Percentiles rank a stretch among this genome's conserved stretches.
These are phyloP conservation scores for Diacarnus erythraeanus DNA, from an alignment of 37 sponge, comb jelly and placozoan species.

Conservation along the genomic window DNA sequence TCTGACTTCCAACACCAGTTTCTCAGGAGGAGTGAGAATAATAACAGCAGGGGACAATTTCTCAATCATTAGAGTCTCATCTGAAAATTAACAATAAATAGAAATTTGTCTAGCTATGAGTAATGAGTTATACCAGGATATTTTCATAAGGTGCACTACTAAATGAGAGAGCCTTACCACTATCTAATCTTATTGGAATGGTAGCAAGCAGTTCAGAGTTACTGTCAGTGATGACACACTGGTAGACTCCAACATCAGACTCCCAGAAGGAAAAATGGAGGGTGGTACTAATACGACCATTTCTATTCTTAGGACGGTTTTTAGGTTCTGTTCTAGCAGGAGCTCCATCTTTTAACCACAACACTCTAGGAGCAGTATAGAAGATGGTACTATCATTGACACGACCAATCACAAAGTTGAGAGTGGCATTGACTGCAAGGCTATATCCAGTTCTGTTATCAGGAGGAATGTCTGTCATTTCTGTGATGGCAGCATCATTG, in stretches of 20 bases:
- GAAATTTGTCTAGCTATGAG: too few species aligned
- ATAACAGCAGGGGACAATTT: slow-evolving; percentile 27
- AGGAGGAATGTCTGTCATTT: neutral
- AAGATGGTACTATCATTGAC: neutral
- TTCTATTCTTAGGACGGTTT: neutral
- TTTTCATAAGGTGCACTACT: too few species aligned
- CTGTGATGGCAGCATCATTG: neutral
- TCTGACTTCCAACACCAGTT: slow-evolving; percentile 32
- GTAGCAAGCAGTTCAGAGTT: slow-evolving; percentile 19
- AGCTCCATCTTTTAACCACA: slow-evolving; percentile 30
- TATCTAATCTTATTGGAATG: slow-evolving; percentile 33
- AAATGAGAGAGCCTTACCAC: too few species aligned
- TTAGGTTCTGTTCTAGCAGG: neutral
- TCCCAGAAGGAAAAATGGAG: neutral
- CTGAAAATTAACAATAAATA: neutral
- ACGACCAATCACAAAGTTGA: slow-evolving; percentile 3
- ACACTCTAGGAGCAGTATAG: slow-evolving; percentile 15
- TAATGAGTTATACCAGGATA: too few species aligned
- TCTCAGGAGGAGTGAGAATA: slow-evolving; percentile 42
- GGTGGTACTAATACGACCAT: neutral
- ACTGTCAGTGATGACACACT: slow-evolving; percentile 37
- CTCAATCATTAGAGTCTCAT: neutral
- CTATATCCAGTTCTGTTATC: neutral
- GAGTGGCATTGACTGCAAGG: neutral
- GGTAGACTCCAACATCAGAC: slow-evolving; percentile 43